A percentile compares a stretch with the other conserved stretches of the same genome.
phyloP scores from a whole-genome alignment of 2,113 vertebrate genomes.

The Psilopsiagon aymara region DNA sequence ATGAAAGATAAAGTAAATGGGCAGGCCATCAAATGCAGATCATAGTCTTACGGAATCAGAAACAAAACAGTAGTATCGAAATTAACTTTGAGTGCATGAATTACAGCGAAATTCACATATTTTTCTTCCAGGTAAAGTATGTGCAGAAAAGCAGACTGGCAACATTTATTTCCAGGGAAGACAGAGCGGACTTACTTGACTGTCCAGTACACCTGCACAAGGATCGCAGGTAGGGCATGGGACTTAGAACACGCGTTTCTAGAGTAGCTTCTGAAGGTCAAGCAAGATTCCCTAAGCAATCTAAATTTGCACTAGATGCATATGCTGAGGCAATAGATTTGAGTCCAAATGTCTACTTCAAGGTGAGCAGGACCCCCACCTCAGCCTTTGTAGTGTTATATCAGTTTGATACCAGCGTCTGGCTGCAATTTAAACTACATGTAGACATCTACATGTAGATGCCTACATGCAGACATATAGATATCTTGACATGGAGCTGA shows the following conservation, averaged over 20 bases:
- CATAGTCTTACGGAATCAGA: not conserved
- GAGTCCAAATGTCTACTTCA: not conserved
- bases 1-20: not conserved
- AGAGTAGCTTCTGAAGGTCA: not conserved
- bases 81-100: not conserved
- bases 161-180: not conserved
- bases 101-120: not conserved
- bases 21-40: not conserved
- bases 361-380: fast-evolving
- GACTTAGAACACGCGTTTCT: not conserved
- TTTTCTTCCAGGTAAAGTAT: not conserved
- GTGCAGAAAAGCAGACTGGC: not conserved
- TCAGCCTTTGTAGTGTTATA: not conserved
- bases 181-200: not conserved
- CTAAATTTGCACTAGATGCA: not conserved
- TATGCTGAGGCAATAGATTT: not conserved
- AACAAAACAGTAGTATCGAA: not conserved
- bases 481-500: not conserved
- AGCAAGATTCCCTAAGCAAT: not conserved
- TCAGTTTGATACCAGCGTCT: not conserved
- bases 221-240: not conserved
- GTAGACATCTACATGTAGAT: not conserved
- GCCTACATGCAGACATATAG: fast-evolving
- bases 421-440: not conserved
- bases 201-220: not conserved